Base-by-base conservation (phyloP, 1,140 invertebrate species). In the Euura saliciscinereae region DNA sequence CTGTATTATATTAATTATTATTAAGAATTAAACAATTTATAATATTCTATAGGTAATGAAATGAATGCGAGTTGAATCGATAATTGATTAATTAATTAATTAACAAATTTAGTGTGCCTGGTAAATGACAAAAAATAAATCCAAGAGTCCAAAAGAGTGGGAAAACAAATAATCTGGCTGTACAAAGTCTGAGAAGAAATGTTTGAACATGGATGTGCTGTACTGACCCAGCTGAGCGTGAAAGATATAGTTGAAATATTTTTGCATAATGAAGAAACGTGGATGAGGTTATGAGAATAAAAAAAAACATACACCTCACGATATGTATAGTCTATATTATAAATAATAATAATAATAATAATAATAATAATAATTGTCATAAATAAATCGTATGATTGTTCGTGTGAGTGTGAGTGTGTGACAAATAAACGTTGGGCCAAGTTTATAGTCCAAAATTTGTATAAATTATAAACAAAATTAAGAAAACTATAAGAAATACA, bases 171-270 rank as follows among this genome's bases (percentile, higher is more conserved):
- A 28, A 28, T 28, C 28, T 28, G 28, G 28, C 28, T 28, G 28
- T 28, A 28, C 28, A 28, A 28, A 28, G 28, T 28, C 28, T 28
- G 28, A 28, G 28, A 28, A 28, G 28, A 28, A 28, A 28, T 28
- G 28, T 28, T 28, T 28, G 28, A 28, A 28, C 44, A 64, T 59
- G 51, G 3, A n/a, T 11, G 51, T 59, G 51, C 28, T 28, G 28
- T 2, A 59, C 51, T 8, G 13, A n/a, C 28, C n/a, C 51, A 59
- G 51, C 51, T 8, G 6, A 59, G 51, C 51, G 51, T 59, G 68
- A 71, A 73, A 72, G 75, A 78, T 69, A 77, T 67, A 83, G 74
- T 79, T 78, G 76, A 80, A 76, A 80, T 84, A 84, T 83, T 83
- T 84, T 84, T 84, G 77, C 82, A 83, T 82, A 79, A 79, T 76